Evolutionary conservation across 92 coral and sea anemone genomes (phyloP).

Genomic region (Hydrozoanthus gracilis): DNA sequence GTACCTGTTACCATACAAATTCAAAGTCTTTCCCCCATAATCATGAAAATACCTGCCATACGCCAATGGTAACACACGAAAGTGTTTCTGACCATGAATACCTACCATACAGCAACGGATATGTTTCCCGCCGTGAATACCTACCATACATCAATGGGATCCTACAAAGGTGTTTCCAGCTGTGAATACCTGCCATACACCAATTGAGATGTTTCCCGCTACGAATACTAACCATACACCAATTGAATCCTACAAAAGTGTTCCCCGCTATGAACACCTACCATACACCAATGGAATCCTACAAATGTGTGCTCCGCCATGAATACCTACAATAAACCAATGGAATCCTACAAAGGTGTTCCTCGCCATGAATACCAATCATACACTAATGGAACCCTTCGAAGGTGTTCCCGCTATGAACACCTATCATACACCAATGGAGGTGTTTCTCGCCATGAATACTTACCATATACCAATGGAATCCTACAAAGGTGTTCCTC

Average conservation of each 20-base stretch:
- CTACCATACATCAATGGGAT: not conserved
- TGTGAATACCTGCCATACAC: not conserved
- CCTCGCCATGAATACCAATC: constrained; percentile 32
- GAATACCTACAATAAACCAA: not conserved
- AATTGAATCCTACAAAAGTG: not conserved
- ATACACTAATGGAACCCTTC: not conserved
- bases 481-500: not conserved
- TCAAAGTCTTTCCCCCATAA: too few species aligned
- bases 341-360: not conserved
- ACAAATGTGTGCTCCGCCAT: not conserved
- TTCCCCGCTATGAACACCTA: not conserved
- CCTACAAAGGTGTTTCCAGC: not conserved
- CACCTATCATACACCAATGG: not conserved
- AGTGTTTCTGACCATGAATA: not conserved
- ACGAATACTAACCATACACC: not conserved
- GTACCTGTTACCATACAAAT: too few species aligned
- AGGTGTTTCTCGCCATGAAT: not conserved
- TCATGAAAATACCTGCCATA: not conserved
- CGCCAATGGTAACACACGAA: not conserved
- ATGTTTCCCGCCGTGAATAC: constrained; percentile 5
- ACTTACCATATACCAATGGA: not conserved
- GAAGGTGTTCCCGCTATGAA: not conserved
- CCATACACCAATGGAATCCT: not conserved
- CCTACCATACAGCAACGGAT: not conserved
- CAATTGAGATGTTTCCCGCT: not conserved